Percentiles rank a stretch among this genome's conserved stretches.
phyloP scores from a whole-genome alignment of 53 echinoderm and acorn worm genomes.

The Mesocentrotus franciscanus region DNA sequence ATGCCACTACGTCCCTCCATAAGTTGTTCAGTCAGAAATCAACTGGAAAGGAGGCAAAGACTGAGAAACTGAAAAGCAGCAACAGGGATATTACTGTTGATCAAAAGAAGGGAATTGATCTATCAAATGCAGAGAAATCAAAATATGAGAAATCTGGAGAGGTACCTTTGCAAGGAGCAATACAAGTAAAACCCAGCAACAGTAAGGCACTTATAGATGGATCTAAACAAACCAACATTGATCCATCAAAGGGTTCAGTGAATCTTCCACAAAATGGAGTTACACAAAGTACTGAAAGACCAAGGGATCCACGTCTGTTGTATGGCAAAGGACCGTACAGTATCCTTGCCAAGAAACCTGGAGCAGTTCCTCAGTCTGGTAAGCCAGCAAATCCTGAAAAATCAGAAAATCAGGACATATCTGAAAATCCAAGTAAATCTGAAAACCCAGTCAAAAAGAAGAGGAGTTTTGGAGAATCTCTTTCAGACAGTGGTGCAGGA shows the following conservation, averaged over 20 bases:
- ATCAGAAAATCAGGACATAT: background rate
- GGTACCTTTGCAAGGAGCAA: background rate
- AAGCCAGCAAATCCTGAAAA: background rate
- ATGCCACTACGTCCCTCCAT: slow-evolving; percentile 8
- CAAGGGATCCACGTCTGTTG: slow-evolving; percentile 35
- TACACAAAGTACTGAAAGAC: slow-evolving; percentile 18
- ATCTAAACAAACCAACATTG: background rate
- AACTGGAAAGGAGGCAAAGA: background rate
- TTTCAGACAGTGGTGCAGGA: background rate
- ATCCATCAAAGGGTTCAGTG: background rate
- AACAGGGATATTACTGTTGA: background rate
- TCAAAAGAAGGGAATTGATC: background rate
- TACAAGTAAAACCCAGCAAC: background rate
- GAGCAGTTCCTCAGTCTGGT: background rate
- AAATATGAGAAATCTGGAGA: background rate
- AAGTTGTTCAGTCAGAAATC: slow-evolving; percentile 24
- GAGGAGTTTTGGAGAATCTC: slow-evolving; percentile 19
- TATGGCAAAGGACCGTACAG: slow-evolving; percentile 33
- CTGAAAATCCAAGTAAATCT: background rate
- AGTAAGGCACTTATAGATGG: background rate
- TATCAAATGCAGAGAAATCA: background rate
- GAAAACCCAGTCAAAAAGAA: background rate
- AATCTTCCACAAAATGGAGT: background rate
- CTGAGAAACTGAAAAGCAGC: background rate
- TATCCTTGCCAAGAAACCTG: slow-evolving; percentile 6